Percentiles rank a stretch among this genome's conserved stretches.
phyloP scores from a whole-genome alignment of 1,140 invertebrate species.

The Aphis craccivora region DNA sequence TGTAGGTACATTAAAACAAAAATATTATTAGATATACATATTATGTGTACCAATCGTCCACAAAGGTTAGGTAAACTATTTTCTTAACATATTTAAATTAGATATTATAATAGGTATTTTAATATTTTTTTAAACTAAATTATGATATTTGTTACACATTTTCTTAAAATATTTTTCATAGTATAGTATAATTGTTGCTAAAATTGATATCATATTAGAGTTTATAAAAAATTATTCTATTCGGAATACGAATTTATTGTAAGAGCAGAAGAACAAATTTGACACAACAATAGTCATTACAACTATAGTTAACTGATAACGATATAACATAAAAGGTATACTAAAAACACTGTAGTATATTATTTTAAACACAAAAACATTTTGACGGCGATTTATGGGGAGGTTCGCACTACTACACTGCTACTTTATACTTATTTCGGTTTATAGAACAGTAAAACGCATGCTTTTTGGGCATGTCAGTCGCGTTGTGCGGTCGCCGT shows the following conservation, averaged over 20 bases:
- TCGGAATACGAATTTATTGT: too few relatives aligned
- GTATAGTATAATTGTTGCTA: background rate
- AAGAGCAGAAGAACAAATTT: background rate
- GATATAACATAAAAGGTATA: background rate
- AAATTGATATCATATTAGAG: background rate
- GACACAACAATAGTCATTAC: background rate
- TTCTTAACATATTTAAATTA: too few relatives aligned
- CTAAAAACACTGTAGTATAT: background rate
- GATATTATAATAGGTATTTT: too few relatives aligned
- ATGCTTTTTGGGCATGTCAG: background rate
- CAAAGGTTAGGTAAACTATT: too few relatives aligned
- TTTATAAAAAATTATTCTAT: background rate
- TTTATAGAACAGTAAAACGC: background rate
- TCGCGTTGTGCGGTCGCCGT: conserved; percentile 10
- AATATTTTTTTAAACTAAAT: too few relatives aligned
- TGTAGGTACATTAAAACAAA: background rate
- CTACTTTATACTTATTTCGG: background rate
- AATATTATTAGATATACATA: background rate
- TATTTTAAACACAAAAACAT: background rate
- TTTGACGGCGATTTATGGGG: background rate
- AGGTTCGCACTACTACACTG: background rate
- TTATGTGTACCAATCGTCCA: background rate
- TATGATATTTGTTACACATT: background rate
- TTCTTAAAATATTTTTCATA: background rate
- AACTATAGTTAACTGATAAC: background rate